Evolutionary conservation across 92 coral and sea anemone genomes (phyloP), one percentile per base, ranked within the genome.

Genomic region (Desmophyllum pertusum): DNA sequence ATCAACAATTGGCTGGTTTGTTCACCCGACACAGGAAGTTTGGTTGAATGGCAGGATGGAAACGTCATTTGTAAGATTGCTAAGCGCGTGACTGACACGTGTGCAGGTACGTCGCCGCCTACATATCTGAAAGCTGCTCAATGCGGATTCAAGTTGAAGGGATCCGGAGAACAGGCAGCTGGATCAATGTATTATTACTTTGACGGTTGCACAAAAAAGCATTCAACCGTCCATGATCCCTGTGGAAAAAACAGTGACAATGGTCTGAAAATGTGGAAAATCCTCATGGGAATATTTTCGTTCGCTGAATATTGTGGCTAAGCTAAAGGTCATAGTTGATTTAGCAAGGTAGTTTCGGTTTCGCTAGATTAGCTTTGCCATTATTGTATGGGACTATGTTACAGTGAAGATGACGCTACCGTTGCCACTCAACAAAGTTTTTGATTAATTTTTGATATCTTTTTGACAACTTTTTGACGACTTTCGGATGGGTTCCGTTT

Each of bases 211-310:
- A 53, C 77, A n/a, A 33, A 30, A 1, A 0, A 52, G 79, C 81
- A 88, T 88, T 83, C 98, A n/a, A n/a, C 94, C 10, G 71, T 83
- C 2, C 95, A 94, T 73, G 89, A 92, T 51, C 92, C 94, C 6
- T 94, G 98, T 70, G 90, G 78, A 8, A 0, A 0, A 2, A 52
- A 73, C 27, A 1, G 17, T 0, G 9, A 59, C 23, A 86, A 72
- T 31, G 90, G 88, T 1, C 70, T 84, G 75, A 76, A 81, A 74
- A 87, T 35, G 95, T 94, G 29, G 50, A 79, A 37, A 90, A 62
- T 39, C 98, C 98, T 30, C 91, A 88, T 0, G 98, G 94, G 17
- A 88, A 90, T 31, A 83, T 94, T 6, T 92, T 84, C 76, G 15
- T 91, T 29, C 91, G 94, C 14, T 40, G 41, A 71, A 73, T 48